These are phyloP conservation scores for Hydrotaea cyrtoneurina DNA, from an alignment of 2,888 invertebrate species.

Conservation along the genomic window DNA sequence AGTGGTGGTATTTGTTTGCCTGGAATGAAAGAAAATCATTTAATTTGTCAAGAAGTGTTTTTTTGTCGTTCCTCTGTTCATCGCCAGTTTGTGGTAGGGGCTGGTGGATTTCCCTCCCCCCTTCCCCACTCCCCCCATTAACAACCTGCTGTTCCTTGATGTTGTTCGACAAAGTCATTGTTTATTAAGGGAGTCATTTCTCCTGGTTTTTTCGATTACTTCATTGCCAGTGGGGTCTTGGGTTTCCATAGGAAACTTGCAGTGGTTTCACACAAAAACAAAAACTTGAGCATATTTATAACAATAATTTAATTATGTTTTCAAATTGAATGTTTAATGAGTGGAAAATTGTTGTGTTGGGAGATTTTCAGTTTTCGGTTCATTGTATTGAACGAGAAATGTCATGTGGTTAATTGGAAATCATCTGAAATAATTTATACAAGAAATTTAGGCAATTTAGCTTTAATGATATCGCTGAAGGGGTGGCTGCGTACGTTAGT, in stretches of 20 bases:
- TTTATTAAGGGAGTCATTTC: conserved; percentile 36
- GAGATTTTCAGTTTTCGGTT: conserved; percentile 21
- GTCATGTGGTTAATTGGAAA: neutral
- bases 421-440: neutral
- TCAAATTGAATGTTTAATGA: conserved; percentile 60
- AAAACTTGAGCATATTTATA: conserved; percentile 50
- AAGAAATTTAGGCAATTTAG: neutral
- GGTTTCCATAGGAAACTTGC: neutral
- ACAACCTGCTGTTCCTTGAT: conserved; percentile 8
- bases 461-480: neutral
- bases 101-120: neutral
- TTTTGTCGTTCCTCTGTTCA: neutral
- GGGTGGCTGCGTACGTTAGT: neutral
- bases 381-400: neutral
- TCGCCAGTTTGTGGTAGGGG: neutral
- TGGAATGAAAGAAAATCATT: conserved; percentile 60
- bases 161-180: conserved; percentile 1
- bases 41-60: conserved; percentile 61
- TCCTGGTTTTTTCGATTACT: neutral
- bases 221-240: neutral
- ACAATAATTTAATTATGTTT: conserved; percentile 60
- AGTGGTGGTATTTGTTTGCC: conserved; percentile 60
- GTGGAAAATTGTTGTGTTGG: conserved; percentile 54
- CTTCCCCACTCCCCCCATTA: no score
- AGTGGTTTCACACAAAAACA: neutral